Conservation (phyloP, 2,888 invertebrate genomes). For the Bellardia bayeri region DNA sequence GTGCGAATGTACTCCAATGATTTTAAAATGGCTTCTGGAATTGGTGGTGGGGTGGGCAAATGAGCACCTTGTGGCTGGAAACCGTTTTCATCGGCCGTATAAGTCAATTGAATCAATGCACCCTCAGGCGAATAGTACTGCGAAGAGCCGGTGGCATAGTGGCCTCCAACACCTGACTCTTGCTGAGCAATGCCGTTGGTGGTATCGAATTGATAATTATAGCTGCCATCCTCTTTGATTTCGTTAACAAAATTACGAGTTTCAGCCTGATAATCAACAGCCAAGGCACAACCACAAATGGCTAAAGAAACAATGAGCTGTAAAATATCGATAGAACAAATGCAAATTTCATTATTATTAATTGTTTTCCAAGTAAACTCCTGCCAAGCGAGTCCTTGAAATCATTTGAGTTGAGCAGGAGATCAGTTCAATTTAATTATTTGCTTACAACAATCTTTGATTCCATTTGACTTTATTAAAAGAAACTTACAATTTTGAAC, state of each 20-base stretch:
- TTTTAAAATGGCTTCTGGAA: constrained; percentile 81
- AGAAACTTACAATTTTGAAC: constrained; percentile 74
- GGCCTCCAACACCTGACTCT: constrained; percentile 86
- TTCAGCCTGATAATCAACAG: constrained; percentile 80
- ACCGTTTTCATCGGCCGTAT: constrained; percentile 87
- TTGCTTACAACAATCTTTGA: background rate
- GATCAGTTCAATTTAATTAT: constrained; percentile 1
- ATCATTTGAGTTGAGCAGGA: background rate
- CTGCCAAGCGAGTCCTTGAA: background rate
- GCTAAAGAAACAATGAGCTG: constrained; percentile 71
- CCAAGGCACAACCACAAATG: constrained; percentile 65
- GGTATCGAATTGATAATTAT: constrained; percentile 85
- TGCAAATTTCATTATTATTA: constrained; percentile 27
- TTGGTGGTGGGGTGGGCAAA: constrained; percentile 83
- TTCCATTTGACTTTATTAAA: constrained; percentile 3
- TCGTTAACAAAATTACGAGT: constrained; percentile 83
- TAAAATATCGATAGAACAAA: constrained; percentile 27
- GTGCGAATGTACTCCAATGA: constrained; percentile 82
- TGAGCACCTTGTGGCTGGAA: constrained; percentile 85
- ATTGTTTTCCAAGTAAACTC: background rate
- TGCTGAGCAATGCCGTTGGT: constrained; percentile 87
- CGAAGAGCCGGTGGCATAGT: constrained; percentile 85
- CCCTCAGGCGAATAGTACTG: constrained; percentile 86
- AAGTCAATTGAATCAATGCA: constrained; percentile 82
- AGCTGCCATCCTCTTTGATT: constrained; percentile 84